Conservation (phyloP, 2,113 vertebrate species). For the Copsychus sechellarum region DNA sequence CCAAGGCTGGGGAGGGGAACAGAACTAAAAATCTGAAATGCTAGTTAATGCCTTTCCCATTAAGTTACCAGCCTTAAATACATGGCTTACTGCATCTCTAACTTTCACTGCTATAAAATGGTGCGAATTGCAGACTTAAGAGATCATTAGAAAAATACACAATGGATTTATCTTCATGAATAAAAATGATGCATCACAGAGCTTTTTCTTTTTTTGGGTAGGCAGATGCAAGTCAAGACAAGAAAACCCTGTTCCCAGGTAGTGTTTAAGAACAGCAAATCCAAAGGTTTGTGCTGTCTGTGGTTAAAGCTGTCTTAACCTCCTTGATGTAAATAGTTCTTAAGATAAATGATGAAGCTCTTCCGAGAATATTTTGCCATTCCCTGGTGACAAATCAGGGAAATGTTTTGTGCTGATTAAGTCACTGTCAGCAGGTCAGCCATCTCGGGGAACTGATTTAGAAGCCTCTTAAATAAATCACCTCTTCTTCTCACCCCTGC, state of each 20-base stretch:
- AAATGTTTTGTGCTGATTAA: constrained; percentile 53
- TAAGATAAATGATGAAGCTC: constrained; percentile 35
- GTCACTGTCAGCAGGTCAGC: constrained; percentile 38
- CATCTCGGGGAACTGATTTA: background rate
- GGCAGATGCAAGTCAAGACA: background rate
- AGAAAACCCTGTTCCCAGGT: background rate
- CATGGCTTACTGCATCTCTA: constrained; percentile 57
- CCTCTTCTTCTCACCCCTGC: background rate
- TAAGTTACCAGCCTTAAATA: constrained; percentile 53
- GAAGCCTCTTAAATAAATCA: constrained; percentile 33
- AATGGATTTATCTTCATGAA: constrained; percentile 50
- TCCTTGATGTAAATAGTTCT: constrained; percentile 29
- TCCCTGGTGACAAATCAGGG: constrained; percentile 45
- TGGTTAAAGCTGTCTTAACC: constrained; percentile 16
- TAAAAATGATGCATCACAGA: constrained; percentile 9
- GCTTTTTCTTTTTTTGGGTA: background rate
- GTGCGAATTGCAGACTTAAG: constrained; percentile 37
- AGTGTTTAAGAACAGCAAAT: background rate
- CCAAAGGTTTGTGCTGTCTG: background rate
- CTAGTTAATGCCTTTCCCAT: constrained; percentile 27
- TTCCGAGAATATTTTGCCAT: constrained; percentile 22
- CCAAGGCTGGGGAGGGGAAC: constrained; percentile 19
- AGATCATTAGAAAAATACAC: constrained; percentile 59
- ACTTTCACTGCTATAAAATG: constrained; percentile 37
- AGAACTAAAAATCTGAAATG: constrained; percentile 16